These are phyloP conservation scores for Portevinia maculata DNA, from an alignment of 2,888 invertebrate genomes.

Conservation along the genomic window DNA sequence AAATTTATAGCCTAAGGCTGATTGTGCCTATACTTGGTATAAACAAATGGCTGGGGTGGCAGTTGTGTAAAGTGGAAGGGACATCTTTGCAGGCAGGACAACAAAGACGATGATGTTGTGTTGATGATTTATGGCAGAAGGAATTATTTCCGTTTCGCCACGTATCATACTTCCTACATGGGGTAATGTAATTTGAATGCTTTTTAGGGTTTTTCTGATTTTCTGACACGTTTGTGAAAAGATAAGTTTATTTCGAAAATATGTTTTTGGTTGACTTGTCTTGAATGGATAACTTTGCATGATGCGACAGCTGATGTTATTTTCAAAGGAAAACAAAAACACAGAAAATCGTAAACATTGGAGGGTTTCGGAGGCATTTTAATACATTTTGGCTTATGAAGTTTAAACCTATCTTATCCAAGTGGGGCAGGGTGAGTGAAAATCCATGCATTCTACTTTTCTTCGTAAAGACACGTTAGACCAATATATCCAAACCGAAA, in stretches of 20 bases:
- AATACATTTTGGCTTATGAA: no score
- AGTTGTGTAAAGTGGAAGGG: constrained; percentile 7
- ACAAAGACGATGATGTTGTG: constrained; percentile 48
- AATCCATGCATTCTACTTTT: no score
- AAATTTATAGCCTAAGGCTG: constrained; percentile 56
- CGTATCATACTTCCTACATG: constrained; percentile 9
- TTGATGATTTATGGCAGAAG: constrained; percentile 67
- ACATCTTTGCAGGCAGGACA: constrained; percentile 19
- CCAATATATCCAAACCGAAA: no score
- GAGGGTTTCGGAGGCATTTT: no score
- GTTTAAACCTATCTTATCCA: no score
- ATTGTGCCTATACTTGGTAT: constrained; percentile 4
- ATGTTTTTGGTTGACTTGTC: constrained; percentile 15
- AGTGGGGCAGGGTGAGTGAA: no score
- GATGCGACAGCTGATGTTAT: constrained; percentile 4
- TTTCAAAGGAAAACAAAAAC: neutral
- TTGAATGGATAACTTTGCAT: constrained; percentile 10
- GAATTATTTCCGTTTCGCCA: constrained; percentile 58
- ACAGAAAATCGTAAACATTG: no score
- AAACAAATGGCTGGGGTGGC: neutral
- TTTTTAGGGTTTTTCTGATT: constrained; percentile 11
- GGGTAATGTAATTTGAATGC: constrained; percentile 25
- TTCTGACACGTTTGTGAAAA: neutral
- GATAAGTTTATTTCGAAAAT: constrained; percentile 6
- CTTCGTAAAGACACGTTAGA: no score